phyloP scores from a whole-genome alignment of 2,113 vertebrate genomes.

The Poeciliopsis turrubarensis region DNA sequence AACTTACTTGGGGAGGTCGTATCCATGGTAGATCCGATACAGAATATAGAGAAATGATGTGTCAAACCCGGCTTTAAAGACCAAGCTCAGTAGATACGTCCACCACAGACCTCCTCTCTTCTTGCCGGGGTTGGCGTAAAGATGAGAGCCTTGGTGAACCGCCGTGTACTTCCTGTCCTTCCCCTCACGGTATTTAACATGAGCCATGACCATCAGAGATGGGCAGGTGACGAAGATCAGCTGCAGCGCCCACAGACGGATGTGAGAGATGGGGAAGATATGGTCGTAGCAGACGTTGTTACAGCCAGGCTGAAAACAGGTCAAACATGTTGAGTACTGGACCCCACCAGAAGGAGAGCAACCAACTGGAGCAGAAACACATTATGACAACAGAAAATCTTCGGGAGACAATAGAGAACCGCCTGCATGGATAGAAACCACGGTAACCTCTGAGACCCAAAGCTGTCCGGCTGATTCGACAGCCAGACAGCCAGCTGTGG shows the following conservation, averaged over 20 bases:
- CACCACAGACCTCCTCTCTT: constrained; percentile 88
- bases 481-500: too few species aligned
- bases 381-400: too few species aligned
- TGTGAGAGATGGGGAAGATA: constrained; percentile 90
- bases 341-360: too few species aligned
- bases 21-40: constrained; percentile 84
- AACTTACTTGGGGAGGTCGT: constrained; percentile 82
- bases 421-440: too few species aligned
- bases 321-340: not conserved
- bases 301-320: constrained; percentile 83
- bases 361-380: too few species aligned
- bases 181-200: constrained; percentile 89
- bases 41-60: constrained; percentile 86
- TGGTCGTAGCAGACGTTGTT: constrained; percentile 91
- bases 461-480: too few species aligned
- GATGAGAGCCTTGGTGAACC: constrained; percentile 49
- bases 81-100: constrained; percentile 86
- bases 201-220: constrained; percentile 91
- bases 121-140: constrained; percentile 86
- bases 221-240: constrained; percentile 86
- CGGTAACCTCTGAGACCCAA: too few species aligned
- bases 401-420: too few species aligned
- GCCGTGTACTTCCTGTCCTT: constrained; percentile 79
- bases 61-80: constrained; percentile 88
- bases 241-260: constrained; percentile 82